Base-by-base conservation (phyloP, 2,797 vertebrate genomes). In the Spea hammondii region DNA sequence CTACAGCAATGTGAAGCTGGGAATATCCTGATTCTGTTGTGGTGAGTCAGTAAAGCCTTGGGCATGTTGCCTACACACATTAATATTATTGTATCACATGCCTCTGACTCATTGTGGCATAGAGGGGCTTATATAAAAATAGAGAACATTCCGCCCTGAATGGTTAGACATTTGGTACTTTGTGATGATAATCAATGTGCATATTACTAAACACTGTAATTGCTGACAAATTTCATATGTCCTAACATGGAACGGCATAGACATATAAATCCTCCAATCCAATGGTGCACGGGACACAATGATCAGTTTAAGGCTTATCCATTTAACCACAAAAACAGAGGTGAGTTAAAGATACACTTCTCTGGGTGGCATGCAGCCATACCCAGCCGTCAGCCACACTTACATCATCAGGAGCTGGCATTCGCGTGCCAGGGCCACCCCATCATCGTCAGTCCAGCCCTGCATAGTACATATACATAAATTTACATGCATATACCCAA, bases 101-200 rank as follows among this genome's bases (percentile, higher is more conserved):
- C 59, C n/a, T 5, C 11, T 81, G 74, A 77, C 54, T 81, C 79
- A 77, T 17, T 8, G 11, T 47, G 74, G 13, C 74, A 67, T 14
- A 8, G 55, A 13, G n/a, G 9, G 48, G 54, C 32, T 53, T 45
- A 45, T n/a, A 50, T 32, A 60, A 32, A 70, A 32, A n/a, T 12
- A 46, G 54, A 62, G 54, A n/a, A 11, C 9, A 14, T 53, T 32
- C 45, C n/a, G 59, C 48, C 78, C 12, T 46, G n/a, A 11, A 44
- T 13, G 72, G 4, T 4, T 14, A 9, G 13, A 68, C 53, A 53
- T 32, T 6, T 48, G 1, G 9, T 7, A 4, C 5, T 45, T 3
- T 48, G 3, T 4, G 0, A 8, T 69, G 66, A 54, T 44, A 14
- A 50, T 50, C 12, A 32, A 7, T 60, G 46, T 48, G 44, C 4